Evolutionary conservation across 1,140 invertebrate genomes (phyloP).

Genomic region (Neelides sp.): DNA sequence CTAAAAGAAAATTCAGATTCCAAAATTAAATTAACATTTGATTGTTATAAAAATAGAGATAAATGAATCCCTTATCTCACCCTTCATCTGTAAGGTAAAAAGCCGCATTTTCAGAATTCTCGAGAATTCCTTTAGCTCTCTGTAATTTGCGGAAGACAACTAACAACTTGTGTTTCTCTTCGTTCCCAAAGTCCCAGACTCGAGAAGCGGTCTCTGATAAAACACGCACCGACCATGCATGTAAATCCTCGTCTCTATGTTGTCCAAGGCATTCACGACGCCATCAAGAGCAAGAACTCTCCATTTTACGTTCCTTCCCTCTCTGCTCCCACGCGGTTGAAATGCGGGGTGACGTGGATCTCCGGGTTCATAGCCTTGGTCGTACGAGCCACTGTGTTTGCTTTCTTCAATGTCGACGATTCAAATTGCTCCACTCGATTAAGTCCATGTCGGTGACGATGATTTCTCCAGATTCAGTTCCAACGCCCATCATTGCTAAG

Average conservation of each 20-base stretch:
- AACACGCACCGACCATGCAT: slow-evolving; percentile 97
- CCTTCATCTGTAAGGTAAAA: slow-evolving; percentile 68
- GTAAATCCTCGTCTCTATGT: slow-evolving; percentile 92
- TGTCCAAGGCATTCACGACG: slow-evolving; percentile 94
- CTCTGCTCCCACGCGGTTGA: slow-evolving; percentile 86
- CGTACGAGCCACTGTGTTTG: slow-evolving; percentile 69
- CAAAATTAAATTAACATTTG: background rate
- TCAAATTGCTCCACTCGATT: slow-evolving; percentile 97
- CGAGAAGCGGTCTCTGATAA: slow-evolving; percentile 87
- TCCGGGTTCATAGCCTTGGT: slow-evolving; percentile 82
- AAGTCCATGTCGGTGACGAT: slow-evolving; percentile 97
- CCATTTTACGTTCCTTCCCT: slow-evolving; percentile 92
- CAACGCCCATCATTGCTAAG: slow-evolving; percentile 97
- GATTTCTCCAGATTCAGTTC: slow-evolving; percentile 52
- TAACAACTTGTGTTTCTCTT: slow-evolving; percentile 99
- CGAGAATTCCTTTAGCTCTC: slow-evolving; percentile 96
- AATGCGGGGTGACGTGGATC: slow-evolving; percentile 74
- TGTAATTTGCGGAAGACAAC: too few relatives aligned
- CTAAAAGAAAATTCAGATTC: slow-evolving; percentile 1
- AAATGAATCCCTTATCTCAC: slow-evolving; percentile 7
- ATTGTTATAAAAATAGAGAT: slow-evolving; percentile 11
- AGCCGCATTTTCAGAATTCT: slow-evolving; percentile 46
- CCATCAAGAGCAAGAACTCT: slow-evolving; percentile 86
- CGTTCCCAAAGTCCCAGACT: slow-evolving; percentile 96
- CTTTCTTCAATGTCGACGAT: slow-evolving; percentile 96